Evolutionary conservation across 2,888 invertebrate genomes (phyloP), one percentile per base, ranked within the genome.

Genomic region (Pseudanteris insignis): DNA sequence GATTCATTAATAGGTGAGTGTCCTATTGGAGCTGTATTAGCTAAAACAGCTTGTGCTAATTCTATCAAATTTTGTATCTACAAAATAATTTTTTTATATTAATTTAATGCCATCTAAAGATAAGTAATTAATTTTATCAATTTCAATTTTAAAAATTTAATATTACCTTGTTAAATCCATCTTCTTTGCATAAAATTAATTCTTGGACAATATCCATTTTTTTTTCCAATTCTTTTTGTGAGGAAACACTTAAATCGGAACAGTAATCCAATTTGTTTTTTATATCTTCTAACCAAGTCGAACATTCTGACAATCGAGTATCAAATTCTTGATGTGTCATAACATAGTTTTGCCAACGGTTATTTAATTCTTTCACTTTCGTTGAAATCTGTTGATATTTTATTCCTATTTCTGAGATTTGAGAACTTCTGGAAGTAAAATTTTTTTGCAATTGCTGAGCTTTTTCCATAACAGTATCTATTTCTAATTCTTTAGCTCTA

Each of bases 341-440:
- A 0, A 93, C 94, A 76, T 94, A 95, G 64, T 92, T 91, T 72
- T 94, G 93, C 96, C 96, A 96, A 68, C 92, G 90, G 41, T 87
- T 86, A 14, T 92, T 91, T 13, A 95, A 81, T 72, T 96, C 96
- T 82, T 96, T 96, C 0, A 95, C 91, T 79, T 93, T 92, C 69
- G 90, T 90, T 44, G 91, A 90, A 25, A 96, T 84, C 69, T 92
- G 91, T 77, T 95, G 94, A 74, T 96, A 96, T 81, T 94, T 93
- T 1, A 92, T 86, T 6, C 92, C 91, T n/a, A 96, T 80, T 79
- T 96, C 96, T 0, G 94, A 91, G 34, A 94, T 89, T 75, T 92
- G 91, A 1, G 92, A 90, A 29, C 87, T 86, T 34, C 94, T 86
- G 2, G 89, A 87, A 44, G 88, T 86, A 9, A 89, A 81, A 0